Percentiles rank a stretch among this genome's conserved stretches.
These are phyloP conservation scores for Pandemis corylana DNA, from an alignment of 2,888 invertebrate genomes.

Conservation along the genomic window DNA sequence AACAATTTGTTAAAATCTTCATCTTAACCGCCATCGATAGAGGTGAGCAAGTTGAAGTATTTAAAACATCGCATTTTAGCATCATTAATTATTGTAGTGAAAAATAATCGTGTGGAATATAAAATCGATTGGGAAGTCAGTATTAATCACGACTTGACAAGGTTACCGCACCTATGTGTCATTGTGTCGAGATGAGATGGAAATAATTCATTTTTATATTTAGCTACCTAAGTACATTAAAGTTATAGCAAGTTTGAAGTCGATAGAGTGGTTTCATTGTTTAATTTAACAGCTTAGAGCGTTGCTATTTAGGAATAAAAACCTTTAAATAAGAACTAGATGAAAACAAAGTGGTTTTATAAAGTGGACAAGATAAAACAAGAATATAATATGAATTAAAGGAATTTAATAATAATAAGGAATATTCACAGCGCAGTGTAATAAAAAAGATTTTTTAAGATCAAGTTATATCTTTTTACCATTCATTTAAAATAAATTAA, in stretches of 20 bases:
- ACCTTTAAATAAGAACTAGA: no score
- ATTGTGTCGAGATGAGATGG: slow-evolving; percentile 33
- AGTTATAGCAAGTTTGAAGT: not conserved
- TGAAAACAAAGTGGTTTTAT: no score
- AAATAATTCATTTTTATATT: slow-evolving; percentile 12
- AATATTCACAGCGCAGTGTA: no score
- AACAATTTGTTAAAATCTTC: slow-evolving; percentile 11
- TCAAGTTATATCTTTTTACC: no score
- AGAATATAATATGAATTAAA: no score
- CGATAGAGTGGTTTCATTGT: not conserved
- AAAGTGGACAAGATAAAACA: no score
- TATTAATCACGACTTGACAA: slow-evolving; percentile 38
- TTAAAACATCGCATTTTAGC: slow-evolving; percentile 35
- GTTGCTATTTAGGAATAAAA: no score
- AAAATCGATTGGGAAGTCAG: slow-evolving; percentile 39
- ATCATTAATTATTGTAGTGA: slow-evolving; percentile 39
- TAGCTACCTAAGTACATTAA: not conserved
- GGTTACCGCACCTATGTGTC: slow-evolving; percentile 36
- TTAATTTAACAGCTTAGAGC: no score
- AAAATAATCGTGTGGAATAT: slow-evolving; percentile 39
- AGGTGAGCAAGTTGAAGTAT: slow-evolving; percentile 37
- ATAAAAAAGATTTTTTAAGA: no score
- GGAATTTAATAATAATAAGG: no score
- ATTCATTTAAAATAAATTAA: no score
- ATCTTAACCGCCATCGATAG: slow-evolving; percentile 26